Conservation (phyloP, 2,113 vertebrate species). For the Pyrgilauda ruficollis region DNA sequence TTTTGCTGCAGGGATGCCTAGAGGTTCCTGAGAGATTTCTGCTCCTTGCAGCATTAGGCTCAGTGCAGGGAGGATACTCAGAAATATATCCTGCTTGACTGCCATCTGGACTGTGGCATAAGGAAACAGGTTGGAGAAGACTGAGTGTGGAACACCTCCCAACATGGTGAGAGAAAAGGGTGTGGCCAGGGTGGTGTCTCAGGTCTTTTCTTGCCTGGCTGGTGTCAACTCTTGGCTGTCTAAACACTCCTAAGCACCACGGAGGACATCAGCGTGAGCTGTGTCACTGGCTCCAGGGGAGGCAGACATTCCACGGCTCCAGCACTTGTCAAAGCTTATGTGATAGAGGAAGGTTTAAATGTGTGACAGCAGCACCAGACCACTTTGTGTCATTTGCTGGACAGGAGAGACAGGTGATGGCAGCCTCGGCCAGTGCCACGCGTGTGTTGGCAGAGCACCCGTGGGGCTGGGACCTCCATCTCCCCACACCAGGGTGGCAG, state of each 20-base stretch:
- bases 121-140: not conserved
- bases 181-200: not conserved
- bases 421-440: not conserved
- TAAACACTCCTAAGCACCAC: rapidly evolving
- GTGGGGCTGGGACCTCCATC: not conserved
- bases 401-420: rapidly evolving
- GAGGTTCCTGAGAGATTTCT: not conserved
- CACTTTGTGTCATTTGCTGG: not conserved
- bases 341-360: not conserved
- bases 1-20: not conserved
- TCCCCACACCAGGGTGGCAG: not conserved
- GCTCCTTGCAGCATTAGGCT: not conserved
- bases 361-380: rapidly evolving
- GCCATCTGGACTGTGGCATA: not conserved
- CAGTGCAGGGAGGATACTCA: not conserved
- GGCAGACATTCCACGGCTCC: not conserved
- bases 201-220: not conserved
- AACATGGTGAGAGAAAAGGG: rapidly evolving
- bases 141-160: not conserved
- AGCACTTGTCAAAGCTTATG: not conserved
- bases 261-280: not conserved
- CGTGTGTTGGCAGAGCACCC: rapidly evolving
- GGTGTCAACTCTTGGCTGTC: not conserved
- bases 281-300: not conserved
- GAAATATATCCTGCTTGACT: not conserved